Conservation (phyloP, 1,140 invertebrate genomes). For the Tetramorium alpestre region DNA sequence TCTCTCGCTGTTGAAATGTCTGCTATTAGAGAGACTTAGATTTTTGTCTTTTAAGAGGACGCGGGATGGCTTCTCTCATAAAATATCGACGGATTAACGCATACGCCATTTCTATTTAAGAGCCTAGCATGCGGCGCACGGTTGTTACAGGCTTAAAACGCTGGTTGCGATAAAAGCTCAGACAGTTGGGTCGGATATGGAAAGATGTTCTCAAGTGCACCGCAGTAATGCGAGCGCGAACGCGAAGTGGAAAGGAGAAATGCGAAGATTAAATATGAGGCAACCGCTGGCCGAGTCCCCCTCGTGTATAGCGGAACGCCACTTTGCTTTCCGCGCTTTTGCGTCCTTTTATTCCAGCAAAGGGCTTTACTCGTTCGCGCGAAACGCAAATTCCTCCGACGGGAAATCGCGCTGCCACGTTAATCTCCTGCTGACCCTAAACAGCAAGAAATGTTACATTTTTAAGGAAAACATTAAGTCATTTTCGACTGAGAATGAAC, state of each 20-base stretch:
- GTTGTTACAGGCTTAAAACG: conserved; percentile 46
- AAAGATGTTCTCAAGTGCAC: conserved; percentile 53
- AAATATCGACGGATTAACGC: conserved; percentile 48
- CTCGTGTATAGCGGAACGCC: conserved; percentile 40
- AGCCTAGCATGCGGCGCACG: not conserved
- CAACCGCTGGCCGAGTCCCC: not conserved
- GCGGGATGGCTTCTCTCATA: not conserved
- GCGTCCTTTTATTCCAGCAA: conserved; percentile 47
- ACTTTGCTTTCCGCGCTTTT: conserved; percentile 59
- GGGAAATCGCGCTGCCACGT: conserved; percentile 31
- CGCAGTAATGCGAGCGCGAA: conserved; percentile 50
- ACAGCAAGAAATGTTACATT: conserved; percentile 23
- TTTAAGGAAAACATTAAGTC: conserved; percentile 14
- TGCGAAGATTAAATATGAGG: conserved; percentile 61
- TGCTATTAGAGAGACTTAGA: not conserved
- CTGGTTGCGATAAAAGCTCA: conserved; percentile 51
- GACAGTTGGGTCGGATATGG: conserved; percentile 48
- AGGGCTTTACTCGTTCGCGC: conserved; percentile 44
- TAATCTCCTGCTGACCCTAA: conserved; percentile 52
- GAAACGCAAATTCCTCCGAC: conserved; percentile 46
- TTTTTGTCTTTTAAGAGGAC: not conserved
- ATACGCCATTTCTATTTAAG: conserved; percentile 11
- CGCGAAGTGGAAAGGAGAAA: conserved; percentile 55
- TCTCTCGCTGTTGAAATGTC: not conserved
- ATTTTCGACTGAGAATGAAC: not conserved